phyloP scores from a whole-genome alignment of 2,113 vertebrate species.

The Uria lomvia region DNA sequence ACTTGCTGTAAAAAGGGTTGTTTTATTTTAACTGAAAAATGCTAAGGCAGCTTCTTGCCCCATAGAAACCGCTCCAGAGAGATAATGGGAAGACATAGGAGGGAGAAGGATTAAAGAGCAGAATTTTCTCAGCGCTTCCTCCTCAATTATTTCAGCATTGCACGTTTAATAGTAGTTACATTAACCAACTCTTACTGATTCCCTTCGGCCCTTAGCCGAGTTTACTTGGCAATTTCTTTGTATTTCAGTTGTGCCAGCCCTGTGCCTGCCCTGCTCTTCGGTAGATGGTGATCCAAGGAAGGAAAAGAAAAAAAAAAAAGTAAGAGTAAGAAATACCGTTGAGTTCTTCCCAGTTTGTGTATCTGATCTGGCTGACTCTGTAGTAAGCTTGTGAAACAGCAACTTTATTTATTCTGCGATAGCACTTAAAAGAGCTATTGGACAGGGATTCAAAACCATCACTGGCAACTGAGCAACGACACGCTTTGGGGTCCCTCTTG shows the following conservation, averaged over 20 bases:
- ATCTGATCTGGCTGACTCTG: background rate
- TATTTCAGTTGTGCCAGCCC: rapidly evolving
- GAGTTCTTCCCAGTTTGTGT: background rate
- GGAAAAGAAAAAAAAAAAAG: no score
- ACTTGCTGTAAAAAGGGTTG: background rate
- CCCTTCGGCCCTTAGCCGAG: background rate
- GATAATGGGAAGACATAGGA: background rate
- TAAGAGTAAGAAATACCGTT: background rate
- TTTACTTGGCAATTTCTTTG: background rate
- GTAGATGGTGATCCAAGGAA: background rate
- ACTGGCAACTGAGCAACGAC: background rate
- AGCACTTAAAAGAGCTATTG: background rate
- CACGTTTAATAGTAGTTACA: background rate
- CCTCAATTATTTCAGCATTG: background rate
- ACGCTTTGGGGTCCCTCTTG: background rate
- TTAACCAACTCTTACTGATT: background rate
- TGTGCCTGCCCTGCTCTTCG: background rate
- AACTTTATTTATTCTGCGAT: background rate
- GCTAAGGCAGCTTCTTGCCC: background rate
- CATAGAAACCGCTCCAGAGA: background rate
- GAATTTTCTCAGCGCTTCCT: background rate
- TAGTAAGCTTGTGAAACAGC: background rate
- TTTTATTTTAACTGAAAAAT: background rate
- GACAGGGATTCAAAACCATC: background rate
- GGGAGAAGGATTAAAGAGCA: background rate